Evolutionary conservation across 2,797 vertebrate species (phyloP), one percentile per base, ranked within the genome.

Genomic region (Syngnathus acus): DNA sequence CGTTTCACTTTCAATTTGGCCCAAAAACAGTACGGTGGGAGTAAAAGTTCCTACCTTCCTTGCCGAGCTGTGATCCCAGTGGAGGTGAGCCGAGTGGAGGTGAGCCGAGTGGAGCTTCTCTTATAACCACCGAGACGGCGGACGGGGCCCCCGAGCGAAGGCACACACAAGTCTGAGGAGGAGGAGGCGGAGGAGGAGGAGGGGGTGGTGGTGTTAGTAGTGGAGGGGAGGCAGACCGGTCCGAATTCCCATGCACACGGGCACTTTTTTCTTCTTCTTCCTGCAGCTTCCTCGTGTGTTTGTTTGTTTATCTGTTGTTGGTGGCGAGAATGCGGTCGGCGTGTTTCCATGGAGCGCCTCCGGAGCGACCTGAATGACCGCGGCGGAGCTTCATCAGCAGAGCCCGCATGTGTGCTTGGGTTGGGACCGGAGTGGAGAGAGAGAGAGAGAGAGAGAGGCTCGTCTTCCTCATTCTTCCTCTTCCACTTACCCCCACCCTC

Each of bases 391-490:
- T 83, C 84, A 87, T 91, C 89, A 89, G 90, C 88, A 85, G 26
- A 82, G 85, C 88, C 88, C 86, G 85, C 81, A 85, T 82, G 73
- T 65, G 81, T 67, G 69, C 21, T 26, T 26, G 87, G 85, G 21
- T 45, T 62, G 86, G 85, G 78, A 85, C 82, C 83, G 79, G 80
- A 78, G 87, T 78, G 86, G 76, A 71, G 76, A 58, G 32, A 32
- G 32, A 32, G 76, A 58, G 32, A 32, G 32, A 32, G 32, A 32
- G 32, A 32, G 32, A 32, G 70, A 69, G 77, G 83, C 84, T 82
- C 80, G 55, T 87, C 89, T 92, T 91, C 90, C 89, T 91, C 90
- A 90, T 92, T 90, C 90, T 89, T 90, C 80, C 82, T 47, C 75
- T 79, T 72, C 72, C 75, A 47, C 72, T 69, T 70, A 43, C 60